Percentiles rank a stretch among this genome's conserved stretches.
These are phyloP conservation scores for Plemyria rubiginata DNA, from an alignment of 2,888 invertebrate species.

Conservation along the genomic window DNA sequence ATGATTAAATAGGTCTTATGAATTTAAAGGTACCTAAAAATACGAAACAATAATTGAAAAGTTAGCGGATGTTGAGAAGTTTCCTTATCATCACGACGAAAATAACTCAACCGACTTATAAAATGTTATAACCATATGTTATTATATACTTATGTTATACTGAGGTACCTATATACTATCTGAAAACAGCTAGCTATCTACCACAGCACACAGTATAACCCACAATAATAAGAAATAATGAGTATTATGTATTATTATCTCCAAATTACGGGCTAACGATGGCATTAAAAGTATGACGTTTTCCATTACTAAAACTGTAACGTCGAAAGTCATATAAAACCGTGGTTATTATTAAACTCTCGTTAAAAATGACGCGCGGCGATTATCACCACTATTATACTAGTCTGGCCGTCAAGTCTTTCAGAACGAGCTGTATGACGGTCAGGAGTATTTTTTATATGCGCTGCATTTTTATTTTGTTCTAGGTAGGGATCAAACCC, in stretches of 20 bases:
- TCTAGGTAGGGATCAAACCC: too few species aligned
- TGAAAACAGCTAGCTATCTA: neutral
- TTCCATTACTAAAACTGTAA: slow-evolving; percentile 48
- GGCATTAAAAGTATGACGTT: slow-evolving; percentile 62
- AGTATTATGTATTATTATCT: neutral
- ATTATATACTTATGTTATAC: too few species aligned
- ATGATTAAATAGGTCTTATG: neutral
- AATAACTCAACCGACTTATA: neutral
- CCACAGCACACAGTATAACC: neutral
- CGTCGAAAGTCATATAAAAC: slow-evolving; percentile 70
- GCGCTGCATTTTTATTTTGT: too few species aligned
- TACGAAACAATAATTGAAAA: slow-evolving; percentile 1
- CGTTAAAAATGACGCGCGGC: slow-evolving; percentile 44
- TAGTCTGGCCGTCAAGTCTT: slow-evolving; percentile 39
- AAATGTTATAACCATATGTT: too few species aligned
- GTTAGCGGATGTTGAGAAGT: neutral
- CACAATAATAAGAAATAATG: too few species aligned
- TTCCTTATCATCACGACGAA: neutral
- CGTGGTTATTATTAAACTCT: slow-evolving; percentile 70
- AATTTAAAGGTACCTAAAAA: neutral
- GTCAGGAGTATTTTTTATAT: too few species aligned
- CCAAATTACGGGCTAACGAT: slow-evolving; percentile 34
- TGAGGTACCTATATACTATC: neutral
- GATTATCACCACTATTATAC: slow-evolving; percentile 39
- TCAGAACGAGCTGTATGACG: slow-evolving; percentile 13